A percentile compares a stretch with the other conserved stretches of the same genome.
Evolutionary conservation across 2,797 vertebrate species (phyloP).

Genomic region (Melanotaenia parkinsoni): DNA sequence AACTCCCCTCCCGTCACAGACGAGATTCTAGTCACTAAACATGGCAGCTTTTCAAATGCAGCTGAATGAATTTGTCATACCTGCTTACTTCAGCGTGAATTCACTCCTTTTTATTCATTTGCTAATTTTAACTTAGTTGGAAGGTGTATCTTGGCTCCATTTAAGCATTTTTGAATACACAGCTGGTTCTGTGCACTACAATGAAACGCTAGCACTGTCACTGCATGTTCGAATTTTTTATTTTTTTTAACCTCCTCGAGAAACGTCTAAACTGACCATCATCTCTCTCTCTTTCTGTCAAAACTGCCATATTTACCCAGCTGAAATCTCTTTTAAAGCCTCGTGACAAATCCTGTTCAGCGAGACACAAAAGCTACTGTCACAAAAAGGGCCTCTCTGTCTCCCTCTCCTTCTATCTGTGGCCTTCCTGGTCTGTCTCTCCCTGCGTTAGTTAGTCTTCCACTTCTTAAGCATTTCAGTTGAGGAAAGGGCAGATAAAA

Average conservation of each 20-base stretch:
- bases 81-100: conserved; percentile 77
- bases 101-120: conserved; percentile 77
- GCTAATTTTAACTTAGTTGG: conserved; percentile 77
- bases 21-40: conserved; percentile 69
- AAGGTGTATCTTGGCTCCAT: conserved; percentile 71
- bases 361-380: conserved; percentile 82
- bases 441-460: conserved; percentile 76
- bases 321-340: conserved; percentile 84
- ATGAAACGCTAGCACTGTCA: conserved; percentile 64
- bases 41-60: conserved; percentile 79
- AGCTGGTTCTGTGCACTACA: conserved; percentile 60
- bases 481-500: conserved; percentile 79
- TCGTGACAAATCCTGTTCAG: conserved; percentile 85
- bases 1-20: conserved; percentile 70
- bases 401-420: conserved; percentile 42
- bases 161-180: conserved; percentile 74
- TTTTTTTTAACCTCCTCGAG: conserved; percentile 54
- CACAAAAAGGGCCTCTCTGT: conserved; percentile 75
- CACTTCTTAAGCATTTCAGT: conserved; percentile 82
- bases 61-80: conserved; percentile 83
- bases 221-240: conserved; percentile 56
- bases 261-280: conserved; percentile 80
- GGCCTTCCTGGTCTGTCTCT: conserved; percentile 68
- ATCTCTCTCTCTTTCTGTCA: conserved; percentile 77
- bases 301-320: conserved; percentile 81